Base-by-base conservation (phyloP, 2,797 vertebrate species). In the Melanotaenia trifasciata region DNA sequence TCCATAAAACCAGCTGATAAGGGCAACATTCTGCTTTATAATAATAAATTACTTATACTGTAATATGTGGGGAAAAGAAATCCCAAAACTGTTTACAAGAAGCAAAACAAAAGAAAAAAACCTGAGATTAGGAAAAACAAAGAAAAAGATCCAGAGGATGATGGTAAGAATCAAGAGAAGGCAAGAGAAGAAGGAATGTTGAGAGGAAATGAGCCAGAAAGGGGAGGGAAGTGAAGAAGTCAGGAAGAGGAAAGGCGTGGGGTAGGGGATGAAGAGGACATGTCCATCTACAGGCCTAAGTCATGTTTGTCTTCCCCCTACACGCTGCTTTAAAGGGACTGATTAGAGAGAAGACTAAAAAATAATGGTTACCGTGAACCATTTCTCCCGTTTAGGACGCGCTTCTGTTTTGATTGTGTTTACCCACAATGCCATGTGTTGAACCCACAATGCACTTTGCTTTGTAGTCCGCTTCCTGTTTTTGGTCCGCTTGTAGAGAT, bases 171-270 rank as follows among this genome's bases (percentile, higher is more conserved):
- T 75, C 56, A 78, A 81, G 74, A 78, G 68, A 60, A 84, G 59
- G 38, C 75, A 70, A 32, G 73, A 75, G 63, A 43, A 80, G 74
- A 70, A 74, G 69, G 84, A 85, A 86, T 74, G 67, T 28, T 43
- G 59, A 69, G 71, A 89, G 84, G 84, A 90, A 86, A 69, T 86
- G 79, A 90, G 83, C 81, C 79, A 88, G 77, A 72, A 65, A 81
- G 73, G 59, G 33, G 35, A 67, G 69, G 70, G 64, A 59, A 45
- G 60, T 56, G 60, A 70, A 58, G 60, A 74, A 73, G 74, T 67
- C 60, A 86, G 74, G 81, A 75, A 73, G 76, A 45, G 47, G 33
- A 59, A 64, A 61, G 57, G 53, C 30, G 67, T 53, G 64, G 35
- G 33, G 51, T 30, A n/a, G 38, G 20, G 26, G 22, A 20, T 20